Conservation (phyloP, 2,113 vertebrate species). For the Odocoileus hemionus region DNA sequence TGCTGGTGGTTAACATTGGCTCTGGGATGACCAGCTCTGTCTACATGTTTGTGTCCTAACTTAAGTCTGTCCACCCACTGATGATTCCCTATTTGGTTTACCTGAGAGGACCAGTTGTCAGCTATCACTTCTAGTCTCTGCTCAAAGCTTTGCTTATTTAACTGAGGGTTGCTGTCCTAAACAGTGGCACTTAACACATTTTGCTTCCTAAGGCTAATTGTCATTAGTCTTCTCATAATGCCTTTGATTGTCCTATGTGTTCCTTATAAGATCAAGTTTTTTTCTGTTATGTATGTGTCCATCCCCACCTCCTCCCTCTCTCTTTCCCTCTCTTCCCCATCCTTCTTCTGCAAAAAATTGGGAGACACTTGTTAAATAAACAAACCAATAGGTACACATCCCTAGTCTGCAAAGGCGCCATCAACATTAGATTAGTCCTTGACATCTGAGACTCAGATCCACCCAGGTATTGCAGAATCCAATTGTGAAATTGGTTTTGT, state of each 20-base stretch:
- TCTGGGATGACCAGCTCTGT: background rate
- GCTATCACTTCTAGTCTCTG: no score
- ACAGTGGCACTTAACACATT: background rate
- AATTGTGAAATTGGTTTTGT: background rate
- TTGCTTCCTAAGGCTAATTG: background rate
- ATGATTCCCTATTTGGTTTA: background rate
- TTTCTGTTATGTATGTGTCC: background rate
- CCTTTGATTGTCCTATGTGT: background rate
- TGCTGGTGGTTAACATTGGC: background rate
- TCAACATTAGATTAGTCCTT: background rate
- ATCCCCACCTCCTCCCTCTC: accelerated
- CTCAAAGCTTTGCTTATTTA: background rate
- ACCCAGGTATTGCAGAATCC: background rate
- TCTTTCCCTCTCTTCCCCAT: accelerated
- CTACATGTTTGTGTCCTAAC: background rate
- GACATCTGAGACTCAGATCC: background rate
- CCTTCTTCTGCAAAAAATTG: background rate
- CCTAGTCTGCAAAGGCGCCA: accelerated
- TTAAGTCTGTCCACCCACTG: background rate
- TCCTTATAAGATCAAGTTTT: background rate
- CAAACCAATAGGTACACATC: background rate
- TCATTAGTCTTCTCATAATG: background rate
- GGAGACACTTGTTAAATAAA: background rate
- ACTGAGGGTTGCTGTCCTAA: background rate
- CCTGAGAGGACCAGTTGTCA: background rate